phyloP scores from a whole-genome alignment of 1,140 invertebrate species.

The Aphelinus certus region DNA sequence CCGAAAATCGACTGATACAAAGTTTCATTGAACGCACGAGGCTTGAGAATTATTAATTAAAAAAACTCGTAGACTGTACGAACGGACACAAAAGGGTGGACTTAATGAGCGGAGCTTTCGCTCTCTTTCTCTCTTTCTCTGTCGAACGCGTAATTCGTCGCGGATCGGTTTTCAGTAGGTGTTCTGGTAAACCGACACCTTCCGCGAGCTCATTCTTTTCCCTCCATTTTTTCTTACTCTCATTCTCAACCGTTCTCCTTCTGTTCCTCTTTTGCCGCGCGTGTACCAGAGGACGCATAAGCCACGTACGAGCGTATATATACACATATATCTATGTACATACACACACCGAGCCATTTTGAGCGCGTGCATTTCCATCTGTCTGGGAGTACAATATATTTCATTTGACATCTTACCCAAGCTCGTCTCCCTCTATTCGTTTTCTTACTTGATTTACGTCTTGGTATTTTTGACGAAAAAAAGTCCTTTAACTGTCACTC shows the following conservation, averaged over 20 bases:
- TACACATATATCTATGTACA: too few relatives aligned
- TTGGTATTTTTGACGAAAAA: conserved; percentile 31
- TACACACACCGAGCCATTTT: background rate
- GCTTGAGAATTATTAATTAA: conserved; percentile 27
- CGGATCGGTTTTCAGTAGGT: conserved; percentile 56
- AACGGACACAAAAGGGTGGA: background rate
- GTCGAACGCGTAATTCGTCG: conserved; percentile 46
- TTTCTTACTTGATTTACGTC: conserved; percentile 29
- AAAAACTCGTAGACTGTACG: background rate
- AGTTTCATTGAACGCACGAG: too few relatives aligned
- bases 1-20: too few relatives aligned
- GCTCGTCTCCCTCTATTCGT: conserved; percentile 18
- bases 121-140: conserved; percentile 10
- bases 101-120: conserved; percentile 19
- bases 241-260: conserved; percentile 5
- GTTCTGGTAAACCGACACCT: conserved; percentile 53
- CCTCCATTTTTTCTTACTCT: conserved; percentile 3
- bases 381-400: conserved; percentile 31
- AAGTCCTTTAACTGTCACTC: conserved; percentile 10
- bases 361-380: conserved; percentile 28
- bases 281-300: conserved; percentile 12
- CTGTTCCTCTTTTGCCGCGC: conserved; percentile 34
- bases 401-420: conserved; percentile 27
- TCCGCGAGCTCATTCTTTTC: background rate
- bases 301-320: conserved; percentile 10